Percentiles rank a stretch among this genome's conserved stretches.
phyloP scores from a whole-genome alignment of 2,888 invertebrate genomes.

The Leuctra nigra region DNA sequence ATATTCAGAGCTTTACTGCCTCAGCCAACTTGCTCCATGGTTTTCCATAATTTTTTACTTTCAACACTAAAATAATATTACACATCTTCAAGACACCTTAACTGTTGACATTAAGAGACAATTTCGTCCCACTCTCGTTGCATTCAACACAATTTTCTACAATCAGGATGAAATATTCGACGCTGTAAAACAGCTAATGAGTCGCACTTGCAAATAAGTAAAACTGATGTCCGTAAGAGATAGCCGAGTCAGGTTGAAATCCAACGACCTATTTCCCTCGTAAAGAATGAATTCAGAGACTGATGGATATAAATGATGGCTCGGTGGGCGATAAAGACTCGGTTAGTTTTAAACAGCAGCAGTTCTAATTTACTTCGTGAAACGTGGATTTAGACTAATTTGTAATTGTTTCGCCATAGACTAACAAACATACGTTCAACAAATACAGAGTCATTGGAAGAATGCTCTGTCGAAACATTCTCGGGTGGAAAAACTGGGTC shows the following conservation, averaged over 20 bases:
- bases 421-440: not conserved
- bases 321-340: not conserved
- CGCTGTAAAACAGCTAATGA: slow-evolving; percentile 7
- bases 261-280: not conserved
- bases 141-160: too few species aligned
- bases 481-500: too few species aligned
- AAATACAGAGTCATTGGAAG: too few species aligned
- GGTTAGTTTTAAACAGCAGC: not conserved
- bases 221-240: slow-evolving; percentile 2
- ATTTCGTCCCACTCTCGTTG: too few species aligned
- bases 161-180: not conserved
- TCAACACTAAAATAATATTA: too few species aligned
- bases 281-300: slow-evolving; percentile 5
- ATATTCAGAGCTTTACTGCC: too few species aligned
- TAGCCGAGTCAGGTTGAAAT: not conserved
- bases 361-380: not conserved
- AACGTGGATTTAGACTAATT: slow-evolving; percentile 9
- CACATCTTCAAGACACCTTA: too few species aligned
- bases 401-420: slow-evolving; percentile 1
- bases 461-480: too few species aligned
- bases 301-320: slow-evolving; percentile 10
- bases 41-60: too few species aligned
- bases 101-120: too few species aligned
- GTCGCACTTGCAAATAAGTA: not conserved
- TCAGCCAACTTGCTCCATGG: too few species aligned